Base-by-base conservation (phyloP, 2,888 invertebrate genomes). In the Zaprionus lineosus region DNA sequence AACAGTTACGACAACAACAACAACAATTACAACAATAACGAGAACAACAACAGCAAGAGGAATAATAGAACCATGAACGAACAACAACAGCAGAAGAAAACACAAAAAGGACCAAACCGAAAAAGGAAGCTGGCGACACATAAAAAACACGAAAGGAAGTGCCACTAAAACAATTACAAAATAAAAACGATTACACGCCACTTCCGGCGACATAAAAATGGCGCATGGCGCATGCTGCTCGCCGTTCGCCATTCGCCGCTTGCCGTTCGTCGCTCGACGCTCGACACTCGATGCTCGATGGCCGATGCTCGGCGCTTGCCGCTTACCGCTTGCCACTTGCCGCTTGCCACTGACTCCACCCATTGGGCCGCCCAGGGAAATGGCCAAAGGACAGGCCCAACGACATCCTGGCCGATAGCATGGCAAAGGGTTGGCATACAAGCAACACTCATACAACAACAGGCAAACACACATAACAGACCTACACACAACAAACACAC, bases 81-180 rank as follows among this genome's bases (percentile, higher is more conserved):
- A 46, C 51, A 58, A 48, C 31, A 40, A 43, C 53, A 58, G 48
- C 53, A 36, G 36, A 39, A 52, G 51, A 59, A 58, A 58, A 36
- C 24, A 44, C 33, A 50, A 58, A 76, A 66, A 37, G 74, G 55
- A 60, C 65, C 44, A 50, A 47, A 21, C 47, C 31, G 15, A 51
- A 59, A n/a, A 65, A 57, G 60, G 58, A 65, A 73, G 44, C 55
- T 48, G 59, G 65, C 58, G 73, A 62, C 76, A 73, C 81, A 85
- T 82, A 85, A 81, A 77, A 85, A 83, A 84, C 84, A 81, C 84
- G 85, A 85, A 79, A 68, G 81, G 86, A 82, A 82, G 86, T 82
- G 86, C 68, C 81, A 82, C 86, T 82, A 82, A 82, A 82, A 82
- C 81, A 82, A 82, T 82, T 82, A 82, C 81, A 85, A 82, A 82